Percentiles rank a stretch among this genome's conserved stretches.
These are phyloP conservation scores for Brachyalestes nurse DNA, from an alignment of 2,797 vertebrate genomes.

Conservation along the genomic window DNA sequence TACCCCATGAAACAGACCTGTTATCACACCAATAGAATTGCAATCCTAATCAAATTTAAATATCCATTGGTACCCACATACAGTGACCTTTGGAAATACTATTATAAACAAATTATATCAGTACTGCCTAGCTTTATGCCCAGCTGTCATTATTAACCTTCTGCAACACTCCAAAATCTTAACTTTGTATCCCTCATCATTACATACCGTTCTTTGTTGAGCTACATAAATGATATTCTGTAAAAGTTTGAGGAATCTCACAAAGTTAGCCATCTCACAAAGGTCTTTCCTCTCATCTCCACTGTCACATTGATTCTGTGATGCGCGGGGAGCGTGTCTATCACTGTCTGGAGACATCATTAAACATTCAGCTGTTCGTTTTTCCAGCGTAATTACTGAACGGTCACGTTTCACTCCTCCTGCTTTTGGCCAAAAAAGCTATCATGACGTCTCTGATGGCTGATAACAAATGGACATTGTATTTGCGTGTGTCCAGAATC, in stretches of 20 bases:
- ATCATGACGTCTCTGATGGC: constrained; percentile 9
- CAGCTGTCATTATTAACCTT: not conserved
- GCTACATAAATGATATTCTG: not conserved
- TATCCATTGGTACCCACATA: not conserved
- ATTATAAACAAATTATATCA: too few species aligned
- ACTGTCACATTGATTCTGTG: constrained; percentile 30
- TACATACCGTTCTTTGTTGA: not conserved
- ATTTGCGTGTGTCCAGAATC: constrained; percentile 27
- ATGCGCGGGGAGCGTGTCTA: constrained; percentile 33
- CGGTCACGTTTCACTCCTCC: constrained; percentile 52
- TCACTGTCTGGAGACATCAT: constrained; percentile 51
- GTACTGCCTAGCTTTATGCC: not conserved
- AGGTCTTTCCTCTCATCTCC: constrained; percentile 36
- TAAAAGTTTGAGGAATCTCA: constrained; percentile 3
- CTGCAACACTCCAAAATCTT: not conserved
- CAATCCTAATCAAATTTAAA: not conserved
- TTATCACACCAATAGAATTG: not conserved
- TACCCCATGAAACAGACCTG: not conserved
- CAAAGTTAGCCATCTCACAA: constrained; percentile 1
- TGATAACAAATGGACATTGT: constrained; percentile 34
- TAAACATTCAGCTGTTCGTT: constrained; percentile 59
- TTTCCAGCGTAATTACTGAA: constrained; percentile 50
- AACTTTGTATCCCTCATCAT: constrained; percentile 11
- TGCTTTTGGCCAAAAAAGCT: constrained; percentile 36
- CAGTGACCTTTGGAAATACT: not conserved